A percentile compares a stretch with the other conserved stretches of the same genome.
Evolutionary conservation across 2,113 vertebrate genomes (phyloP).

Genomic region (Hepsetus odoe): DNA sequence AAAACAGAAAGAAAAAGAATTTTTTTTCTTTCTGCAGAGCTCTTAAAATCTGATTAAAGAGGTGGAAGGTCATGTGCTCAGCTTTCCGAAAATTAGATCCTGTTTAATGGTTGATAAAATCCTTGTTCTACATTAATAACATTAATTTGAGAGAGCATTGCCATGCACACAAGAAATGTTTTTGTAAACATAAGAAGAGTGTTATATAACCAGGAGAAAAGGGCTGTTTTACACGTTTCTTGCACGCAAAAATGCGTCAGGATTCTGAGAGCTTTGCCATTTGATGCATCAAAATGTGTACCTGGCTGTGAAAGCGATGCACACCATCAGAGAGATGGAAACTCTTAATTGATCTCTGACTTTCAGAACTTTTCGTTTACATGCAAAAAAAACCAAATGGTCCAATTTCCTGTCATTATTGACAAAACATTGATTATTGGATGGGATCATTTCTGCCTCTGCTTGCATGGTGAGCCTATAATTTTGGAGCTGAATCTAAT

Average conservation of each 20-base stretch:
- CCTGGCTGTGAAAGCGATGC: not conserved
- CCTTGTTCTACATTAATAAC: not conserved
- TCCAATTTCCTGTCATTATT: not conserved
- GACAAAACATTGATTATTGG: not conserved
- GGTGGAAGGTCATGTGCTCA: not conserved
- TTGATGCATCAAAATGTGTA: not conserved
- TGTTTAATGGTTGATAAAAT: not conserved
- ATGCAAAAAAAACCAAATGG: not conserved
- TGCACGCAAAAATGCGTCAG: not conserved
- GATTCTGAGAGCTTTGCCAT: not conserved
- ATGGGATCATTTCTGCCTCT: not conserved
- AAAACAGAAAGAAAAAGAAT: not conserved
- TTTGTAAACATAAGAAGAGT: not conserved
- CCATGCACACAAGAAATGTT: constrained; percentile 13
- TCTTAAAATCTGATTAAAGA: not conserved
- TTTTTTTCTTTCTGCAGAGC: not conserved
- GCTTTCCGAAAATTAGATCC: not conserved
- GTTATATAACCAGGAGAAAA: not conserved
- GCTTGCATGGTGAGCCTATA: not conserved
- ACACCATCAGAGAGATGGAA: not conserved
- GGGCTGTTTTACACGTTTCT: not conserved
- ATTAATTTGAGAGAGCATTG: not conserved
- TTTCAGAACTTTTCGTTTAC: not conserved
- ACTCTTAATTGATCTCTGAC: not conserved
- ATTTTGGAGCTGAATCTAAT: not conserved